Evolutionary conservation across 2,888 invertebrate genomes (phyloP), one percentile per base, ranked within the genome.

Genomic region (Therioaphis trifolii): DNA sequence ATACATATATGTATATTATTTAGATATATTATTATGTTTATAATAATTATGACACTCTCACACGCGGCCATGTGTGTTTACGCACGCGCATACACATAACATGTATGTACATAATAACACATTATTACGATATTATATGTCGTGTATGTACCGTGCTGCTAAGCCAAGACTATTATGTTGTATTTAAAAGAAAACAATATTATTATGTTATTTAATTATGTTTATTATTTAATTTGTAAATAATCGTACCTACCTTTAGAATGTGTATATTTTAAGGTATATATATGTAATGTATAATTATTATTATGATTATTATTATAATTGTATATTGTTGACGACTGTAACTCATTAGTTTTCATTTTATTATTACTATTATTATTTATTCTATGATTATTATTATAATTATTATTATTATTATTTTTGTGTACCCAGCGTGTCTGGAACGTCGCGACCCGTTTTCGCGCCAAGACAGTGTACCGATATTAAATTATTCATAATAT

Each of bases 191-290:
- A 71, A 40, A 43, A 58, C n/a, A n/a, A 9, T 68, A 68, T 55
- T 43, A 69, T n/a, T 40, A 68, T 35, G 78, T 68, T 78, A 49
- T 80, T 61, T 79, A 69, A 76, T 76, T 43, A 61, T 76, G 58
- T 66, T 52, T 66, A 82, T 74, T 66, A 63, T 82, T 66, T 63
- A 74, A 82, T 63, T 72, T 82, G 82, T 82, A 82, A 52, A 82
- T 82, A 82, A 72, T 27, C 35, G 35, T 27, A 61, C 78, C 68
- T 29, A 68, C 43, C 35, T 11, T 35, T 35, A 35, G 4, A 52
- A 27, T 74, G 63, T 71, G 71, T 63, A 49, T 72, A 80, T 63
- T 49, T 63, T 82, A 66, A 82, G 49, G n/a, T 52, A 72, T 72
- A 49, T n/a, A n/a, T n/a, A n/a, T n/a, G n/a, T n/a, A 35, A 35